A percentile compares a stretch with the other conserved stretches of the same genome.
phyloP scores from a whole-genome alignment of 1,140 invertebrate species.

The Trichonephila inaurata region DNA sequence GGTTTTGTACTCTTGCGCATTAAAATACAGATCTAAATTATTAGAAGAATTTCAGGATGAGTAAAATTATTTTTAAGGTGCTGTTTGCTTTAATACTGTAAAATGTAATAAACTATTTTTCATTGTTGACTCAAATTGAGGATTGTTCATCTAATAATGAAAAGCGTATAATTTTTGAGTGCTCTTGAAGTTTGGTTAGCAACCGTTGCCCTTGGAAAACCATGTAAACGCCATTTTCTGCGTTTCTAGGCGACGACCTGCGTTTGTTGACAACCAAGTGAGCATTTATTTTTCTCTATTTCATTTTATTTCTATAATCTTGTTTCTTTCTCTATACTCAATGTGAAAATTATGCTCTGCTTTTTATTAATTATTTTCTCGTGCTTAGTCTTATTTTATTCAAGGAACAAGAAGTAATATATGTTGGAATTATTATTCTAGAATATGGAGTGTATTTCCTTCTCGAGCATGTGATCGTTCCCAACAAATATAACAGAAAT shows the following conservation, averaged over 20 bases:
- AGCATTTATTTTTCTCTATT: slow-evolving; percentile 59
- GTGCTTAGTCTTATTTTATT: background rate
- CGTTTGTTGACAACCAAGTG: slow-evolving; percentile 74
- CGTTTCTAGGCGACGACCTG: slow-evolving; percentile 70
- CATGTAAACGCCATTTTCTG: slow-evolving; percentile 72
- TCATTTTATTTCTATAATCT: slow-evolving; percentile 52
- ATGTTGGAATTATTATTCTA: background rate
- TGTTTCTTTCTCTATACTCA: background rate
- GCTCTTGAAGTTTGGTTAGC: slow-evolving; percentile 40
- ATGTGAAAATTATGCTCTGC: background rate
- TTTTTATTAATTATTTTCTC: background rate
- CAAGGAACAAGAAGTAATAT: background rate
- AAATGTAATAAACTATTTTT: background rate
- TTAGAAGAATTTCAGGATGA: background rate
- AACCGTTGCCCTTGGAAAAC: slow-evolving; percentile 75
- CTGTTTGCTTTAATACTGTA: background rate
- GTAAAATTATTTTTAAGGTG: background rate
- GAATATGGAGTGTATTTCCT: slow-evolving; percentile 11
- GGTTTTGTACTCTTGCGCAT: background rate
- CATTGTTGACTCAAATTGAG: background rate
- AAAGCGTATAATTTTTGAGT: slow-evolving; percentile 2
- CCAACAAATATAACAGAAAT: too few relatives aligned
- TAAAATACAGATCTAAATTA: background rate
- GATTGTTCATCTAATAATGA: background rate
- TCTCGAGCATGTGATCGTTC: background rate